Percentiles rank a stretch among this genome's conserved stretches.
Evolutionary conservation across 2,797 vertebrate genomes (phyloP).

Genomic region (Sciaenops ocellatus): DNA sequence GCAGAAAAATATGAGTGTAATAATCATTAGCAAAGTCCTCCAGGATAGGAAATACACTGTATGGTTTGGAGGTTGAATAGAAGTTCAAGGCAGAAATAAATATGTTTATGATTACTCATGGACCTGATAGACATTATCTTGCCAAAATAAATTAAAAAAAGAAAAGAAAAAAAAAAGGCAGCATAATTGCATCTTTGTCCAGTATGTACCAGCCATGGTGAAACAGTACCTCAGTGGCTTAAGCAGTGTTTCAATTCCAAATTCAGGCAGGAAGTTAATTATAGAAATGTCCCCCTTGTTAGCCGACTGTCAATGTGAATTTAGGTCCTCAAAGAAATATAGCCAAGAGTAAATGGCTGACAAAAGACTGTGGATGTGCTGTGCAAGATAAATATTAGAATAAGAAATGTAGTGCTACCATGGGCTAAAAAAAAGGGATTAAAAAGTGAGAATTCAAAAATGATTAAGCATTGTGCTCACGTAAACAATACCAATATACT

Average conservation of each 20-base stretch:
- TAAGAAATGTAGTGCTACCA: neutral
- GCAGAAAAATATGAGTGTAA: slow-evolving; percentile 61
- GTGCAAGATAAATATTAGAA: slow-evolving; percentile 22
- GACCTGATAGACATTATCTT: slow-evolving; percentile 27
- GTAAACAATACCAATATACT: slow-evolving; percentile 28
- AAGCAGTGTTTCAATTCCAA: slow-evolving; percentile 11
- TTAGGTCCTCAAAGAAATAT: slow-evolving; percentile 11
- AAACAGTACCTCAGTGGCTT: neutral
- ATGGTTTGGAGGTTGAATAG: slow-evolving; percentile 65
- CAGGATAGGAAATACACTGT: slow-evolving; percentile 49
- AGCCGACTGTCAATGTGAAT: slow-evolving; percentile 16
- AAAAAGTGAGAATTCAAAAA: slow-evolving; percentile 11
- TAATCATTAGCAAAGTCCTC: slow-evolving; percentile 71
- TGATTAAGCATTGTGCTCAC: slow-evolving; percentile 3
- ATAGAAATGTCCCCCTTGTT: slow-evolving; percentile 1
- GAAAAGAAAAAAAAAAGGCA: neutral
- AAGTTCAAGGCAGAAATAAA: slow-evolving; percentile 64
- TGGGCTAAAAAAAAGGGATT: slow-evolving; percentile 19
- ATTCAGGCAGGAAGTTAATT: slow-evolving; percentile 10
- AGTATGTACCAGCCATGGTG: neutral
- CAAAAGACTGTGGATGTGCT: slow-evolving; percentile 24
- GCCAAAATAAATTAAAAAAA: slow-evolving; percentile 4
- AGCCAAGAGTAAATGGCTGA: slow-evolving; percentile 13
- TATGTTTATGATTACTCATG: slow-evolving; percentile 52
- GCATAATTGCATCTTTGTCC: neutral